A percentile compares a stretch with the other conserved stretches of the same genome.
Evolutionary conservation across 2,888 invertebrate species (phyloP).

Genomic region (Limnephilus rhombicus): DNA sequence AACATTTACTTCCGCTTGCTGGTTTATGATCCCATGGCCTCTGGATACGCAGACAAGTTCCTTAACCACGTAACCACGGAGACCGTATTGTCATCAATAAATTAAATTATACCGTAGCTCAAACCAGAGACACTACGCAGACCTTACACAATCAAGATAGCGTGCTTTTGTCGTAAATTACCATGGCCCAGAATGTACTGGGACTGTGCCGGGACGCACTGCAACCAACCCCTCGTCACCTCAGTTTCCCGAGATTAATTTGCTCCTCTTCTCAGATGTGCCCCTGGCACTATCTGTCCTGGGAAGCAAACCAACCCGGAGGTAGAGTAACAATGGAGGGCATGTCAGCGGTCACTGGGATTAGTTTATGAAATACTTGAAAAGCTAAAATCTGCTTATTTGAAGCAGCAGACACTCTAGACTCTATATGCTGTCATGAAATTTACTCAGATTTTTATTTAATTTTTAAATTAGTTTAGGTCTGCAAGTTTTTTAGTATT

Average conservation of each 20-base stretch:
- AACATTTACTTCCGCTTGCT: too few relatives aligned
- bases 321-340: neutral
- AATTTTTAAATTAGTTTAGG: too few relatives aligned
- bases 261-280: neutral
- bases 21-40: too few relatives aligned
- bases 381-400: neutral
- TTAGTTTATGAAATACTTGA: neutral
- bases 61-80: too few relatives aligned
- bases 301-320: neutral
- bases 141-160: neutral
- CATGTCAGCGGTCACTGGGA: neutral
- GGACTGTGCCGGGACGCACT: neutral
- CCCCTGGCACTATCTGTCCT: conserved; percentile 10
- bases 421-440: too few relatives aligned
- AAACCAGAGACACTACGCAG: neutral
- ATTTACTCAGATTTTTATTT: too few relatives aligned
- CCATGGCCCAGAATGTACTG: neutral
- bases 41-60: too few relatives aligned
- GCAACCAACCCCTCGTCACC: conserved; percentile 16
- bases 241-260: conserved; percentile 30
- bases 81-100: neutral
- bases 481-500: too few relatives aligned
- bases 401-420: too few relatives aligned
- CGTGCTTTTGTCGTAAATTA: neutral
- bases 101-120: neutral